phyloP scores from a whole-genome alignment of 2,888 invertebrate genomes.

The Epistrophe eligans region DNA sequence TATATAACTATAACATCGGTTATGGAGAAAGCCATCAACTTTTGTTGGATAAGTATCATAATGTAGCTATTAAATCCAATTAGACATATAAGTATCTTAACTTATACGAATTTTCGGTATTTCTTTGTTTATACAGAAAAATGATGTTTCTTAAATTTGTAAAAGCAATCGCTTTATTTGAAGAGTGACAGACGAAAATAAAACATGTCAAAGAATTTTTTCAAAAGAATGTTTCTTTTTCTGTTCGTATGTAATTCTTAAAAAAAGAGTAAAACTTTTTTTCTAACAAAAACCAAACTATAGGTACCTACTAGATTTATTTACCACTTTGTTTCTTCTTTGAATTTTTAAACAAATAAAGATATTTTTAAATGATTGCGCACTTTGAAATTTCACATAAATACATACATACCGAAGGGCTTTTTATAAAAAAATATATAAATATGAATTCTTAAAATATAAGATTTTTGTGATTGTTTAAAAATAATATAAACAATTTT shows the following conservation, averaged over 20 bases:
- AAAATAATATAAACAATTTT: neutral
- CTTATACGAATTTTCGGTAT: neutral
- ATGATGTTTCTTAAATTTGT: neutral
- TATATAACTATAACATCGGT: neutral
- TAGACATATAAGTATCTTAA: neutral
- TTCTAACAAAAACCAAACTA: too few species aligned
- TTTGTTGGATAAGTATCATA: neutral
- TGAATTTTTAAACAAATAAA: too few species aligned
- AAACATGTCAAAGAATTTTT: neutral
- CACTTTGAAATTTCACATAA: too few species aligned
- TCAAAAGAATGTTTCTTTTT: too few species aligned
- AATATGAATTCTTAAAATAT: neutral
- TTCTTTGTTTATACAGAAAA: neutral
- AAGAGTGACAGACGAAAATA: neutral
- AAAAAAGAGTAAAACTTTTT: too few species aligned
- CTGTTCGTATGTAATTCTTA: too few species aligned
- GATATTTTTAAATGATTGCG: too few species aligned
- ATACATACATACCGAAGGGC: too few species aligned
- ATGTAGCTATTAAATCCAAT: constrained; percentile 24
- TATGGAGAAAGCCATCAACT: neutral
- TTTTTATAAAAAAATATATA: too few species aligned
- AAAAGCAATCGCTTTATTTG: neutral
- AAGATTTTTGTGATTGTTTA: neutral
- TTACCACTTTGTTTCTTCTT: too few species aligned
- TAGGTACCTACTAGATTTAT: too few species aligned